Base-by-base conservation (phyloP, 2,888 invertebrate genomes). In the Alloscopus bannaensis region DNA sequence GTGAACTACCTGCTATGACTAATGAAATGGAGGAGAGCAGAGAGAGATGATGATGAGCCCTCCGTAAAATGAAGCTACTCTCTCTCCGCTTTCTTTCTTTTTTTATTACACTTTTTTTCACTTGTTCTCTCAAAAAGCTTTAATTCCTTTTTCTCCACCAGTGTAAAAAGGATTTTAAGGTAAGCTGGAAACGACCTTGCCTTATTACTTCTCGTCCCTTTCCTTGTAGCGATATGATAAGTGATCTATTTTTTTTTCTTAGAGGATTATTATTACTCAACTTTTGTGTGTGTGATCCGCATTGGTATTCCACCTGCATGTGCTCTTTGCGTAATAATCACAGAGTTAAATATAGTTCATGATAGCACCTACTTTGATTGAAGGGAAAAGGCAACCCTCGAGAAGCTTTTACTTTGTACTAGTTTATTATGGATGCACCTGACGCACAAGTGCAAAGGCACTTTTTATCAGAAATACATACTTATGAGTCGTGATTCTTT, bases 1-100 rank as follows among this genome's bases (percentile, higher is more conserved):
- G 75, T 75, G 75, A 65, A 59, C 59, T 75, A 75, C 75, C 75
- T 75, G 75, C 75, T 66, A 75, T 75, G 75, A 75, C 59, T 66
- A 75, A 75, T 75, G 75, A 75, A 66, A 69, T 69, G 69, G 69
- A 69, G n/a, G n/a, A n/a, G n/a, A n/a, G n/a, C n/a, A n/a, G n/a
- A n/a, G n/a, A n/a, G n/a, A n/a, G n/a, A n/a, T n/a, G n/a, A n/a
- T n/a, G n/a, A n/a, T n/a, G n/a, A n/a, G 57, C 52, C 57, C 26
- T 59, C n/a, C 22, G 6, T 20, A 4, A 28, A n/a, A 28, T 8
- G n/a, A 65, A 65, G 6, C 47, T 24, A n/a, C 22, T 40, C 24
- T 8, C 22, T 28, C n/a, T 24, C 42, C 26, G 40, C 22, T 45
- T 65, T 47, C 29, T 65, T 64, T 45, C 64, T 24, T 11, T 8